Conservation (phyloP, 2,797 vertebrate genomes). For the Corythornis leucogaster region DNA sequence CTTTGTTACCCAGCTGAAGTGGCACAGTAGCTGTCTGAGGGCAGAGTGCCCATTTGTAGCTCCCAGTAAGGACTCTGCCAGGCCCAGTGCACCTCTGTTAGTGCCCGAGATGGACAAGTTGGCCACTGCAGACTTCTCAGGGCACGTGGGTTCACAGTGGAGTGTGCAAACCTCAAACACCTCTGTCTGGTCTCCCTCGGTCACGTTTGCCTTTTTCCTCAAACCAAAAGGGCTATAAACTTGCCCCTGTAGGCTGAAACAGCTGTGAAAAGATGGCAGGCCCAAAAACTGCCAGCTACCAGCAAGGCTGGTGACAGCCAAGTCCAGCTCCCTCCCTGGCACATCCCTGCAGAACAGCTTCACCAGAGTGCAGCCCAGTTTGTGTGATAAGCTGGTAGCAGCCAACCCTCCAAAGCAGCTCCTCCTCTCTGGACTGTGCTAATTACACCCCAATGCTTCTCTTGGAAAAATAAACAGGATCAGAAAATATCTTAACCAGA, state of each 20-base stretch:
- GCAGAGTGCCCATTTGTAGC: not conserved
- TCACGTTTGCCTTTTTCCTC: not conserved
- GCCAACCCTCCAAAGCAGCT: conserved; percentile 20
- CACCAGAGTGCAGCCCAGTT: not conserved
- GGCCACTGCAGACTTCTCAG: not conserved
- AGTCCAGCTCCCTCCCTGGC: not conserved
- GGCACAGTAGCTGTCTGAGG: not conserved
- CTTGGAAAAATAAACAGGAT: conserved; percentile 42
- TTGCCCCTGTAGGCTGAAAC: not conserved
- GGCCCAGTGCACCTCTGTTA: not conserved
- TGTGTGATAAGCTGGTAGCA: conserved; percentile 1
- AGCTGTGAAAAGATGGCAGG: not conserved
- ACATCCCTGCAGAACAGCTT: not conserved
- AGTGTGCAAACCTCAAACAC: not conserved
- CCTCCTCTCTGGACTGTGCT: conserved; percentile 33
- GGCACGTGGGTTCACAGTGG: not conserved
- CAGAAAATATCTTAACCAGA: conserved; percentile 45
- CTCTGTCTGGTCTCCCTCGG: not conserved
- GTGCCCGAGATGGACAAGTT: rapidly evolving
- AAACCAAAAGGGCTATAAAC: not conserved
- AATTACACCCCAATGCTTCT: conserved; percentile 10
- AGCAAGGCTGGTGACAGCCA: not conserved
- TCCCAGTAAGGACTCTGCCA: not conserved
- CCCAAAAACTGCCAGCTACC: not conserved
- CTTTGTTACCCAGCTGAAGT: not conserved